Evolutionary conservation across 2,888 invertebrate genomes (phyloP).

Genomic region (Cryptops parisi): DNA sequence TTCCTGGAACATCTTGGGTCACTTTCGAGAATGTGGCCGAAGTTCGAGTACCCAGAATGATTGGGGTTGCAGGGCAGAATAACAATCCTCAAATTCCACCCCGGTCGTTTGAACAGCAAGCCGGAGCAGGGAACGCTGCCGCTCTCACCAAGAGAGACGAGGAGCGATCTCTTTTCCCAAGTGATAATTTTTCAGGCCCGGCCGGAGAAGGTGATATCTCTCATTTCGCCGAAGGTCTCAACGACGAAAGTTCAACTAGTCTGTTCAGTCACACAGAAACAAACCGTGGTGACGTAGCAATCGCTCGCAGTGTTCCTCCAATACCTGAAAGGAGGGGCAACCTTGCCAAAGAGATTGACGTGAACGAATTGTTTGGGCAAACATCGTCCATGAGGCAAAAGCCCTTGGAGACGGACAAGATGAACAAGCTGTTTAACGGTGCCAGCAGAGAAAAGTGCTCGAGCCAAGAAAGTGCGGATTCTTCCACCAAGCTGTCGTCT

Average conservation of each 20-base stretch:
- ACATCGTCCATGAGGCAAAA: too few species aligned
- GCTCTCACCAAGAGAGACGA: not conserved
- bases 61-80: not conserved
- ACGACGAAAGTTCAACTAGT: not conserved
- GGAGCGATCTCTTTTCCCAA: not conserved
- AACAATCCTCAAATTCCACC: not conserved
- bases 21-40: slow-evolving; percentile 9
- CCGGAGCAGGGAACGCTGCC: not conserved
- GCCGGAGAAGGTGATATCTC: not conserved
- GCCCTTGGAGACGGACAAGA: not conserved
- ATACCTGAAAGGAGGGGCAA: not conserved
- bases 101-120: not conserved
- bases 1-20: slow-evolving; percentile 2
- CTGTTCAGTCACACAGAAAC: too few species aligned
- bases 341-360: not conserved
- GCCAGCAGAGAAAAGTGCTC: not conserved
- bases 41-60: too few species aligned
- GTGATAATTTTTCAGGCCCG: not conserved
- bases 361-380: not conserved
- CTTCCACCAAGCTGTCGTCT: not conserved
- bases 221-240: not conserved
- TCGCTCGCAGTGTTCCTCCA: not conserved
- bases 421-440: not conserved
- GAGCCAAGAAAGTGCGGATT: not conserved
- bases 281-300: too few species aligned